Evolutionary conservation across 2,113 vertebrate species (phyloP), one percentile per base, ranked within the genome.

Genomic region (Rhegmatorhina hoffmannsi): DNA sequence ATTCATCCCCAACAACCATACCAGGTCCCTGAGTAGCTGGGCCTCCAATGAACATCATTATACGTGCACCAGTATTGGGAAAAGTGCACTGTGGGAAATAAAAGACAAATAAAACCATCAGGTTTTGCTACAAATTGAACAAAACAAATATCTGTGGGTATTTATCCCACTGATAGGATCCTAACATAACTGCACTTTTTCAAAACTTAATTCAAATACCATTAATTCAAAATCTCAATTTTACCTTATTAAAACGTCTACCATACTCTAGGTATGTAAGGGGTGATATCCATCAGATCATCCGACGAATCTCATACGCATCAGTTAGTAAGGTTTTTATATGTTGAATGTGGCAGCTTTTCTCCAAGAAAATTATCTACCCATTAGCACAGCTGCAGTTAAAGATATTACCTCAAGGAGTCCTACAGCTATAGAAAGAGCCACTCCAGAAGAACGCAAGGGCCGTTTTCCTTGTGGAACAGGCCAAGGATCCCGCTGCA

Each of bases 1-100:
- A 83, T 64, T 99, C 99, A 83, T 99, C 99, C 55, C 99, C 99
- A 31, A 99, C 99, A 89, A 99, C 99, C 99, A 99, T 99, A 69
- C 99, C 99, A 49, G 99, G 99, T 8, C 99, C 99, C 92, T 99
- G 99, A 0, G 99, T 99, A 4, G 99, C 98, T 11, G 99, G 99
- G 24, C 99, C 99, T 4, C 99, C 99, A n/a, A 99, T 98, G 96
- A 99, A 99, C 92, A 99, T 98, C 99, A 99, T 99, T 94, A 99
- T 98, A 17, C 98, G 99, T 43, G 99, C 99, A 20, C 99, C 99
- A 2, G 99, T 99, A 84, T 99, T 99, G 17, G 99, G 99, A 75
- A 99, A 99, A 84, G 99, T 99, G 91, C 99, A 99, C 99, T 99
- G 77, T 46, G 55, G 26, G 52, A 95, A 66, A 92, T 44, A 87